Evolutionary conservation across 2,888 invertebrate genomes (phyloP).

Genomic region (Micoletzkya japonica): DNA sequence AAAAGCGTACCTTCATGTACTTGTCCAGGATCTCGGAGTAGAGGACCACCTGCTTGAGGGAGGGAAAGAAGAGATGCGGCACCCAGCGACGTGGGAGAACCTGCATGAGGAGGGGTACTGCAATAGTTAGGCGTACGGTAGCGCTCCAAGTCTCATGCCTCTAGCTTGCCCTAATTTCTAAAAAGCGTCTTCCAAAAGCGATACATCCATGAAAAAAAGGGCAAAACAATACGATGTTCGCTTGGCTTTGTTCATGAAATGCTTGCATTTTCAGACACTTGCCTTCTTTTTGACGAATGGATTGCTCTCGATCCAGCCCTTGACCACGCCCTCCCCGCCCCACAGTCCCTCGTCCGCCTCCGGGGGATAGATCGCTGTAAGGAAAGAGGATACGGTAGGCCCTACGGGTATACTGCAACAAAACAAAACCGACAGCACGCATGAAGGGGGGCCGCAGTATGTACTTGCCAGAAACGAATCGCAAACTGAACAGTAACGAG

Average conservation of each 20-base stretch:
- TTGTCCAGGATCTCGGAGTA: conserved; percentile 68
- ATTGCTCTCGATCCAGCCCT: conserved; percentile 73
- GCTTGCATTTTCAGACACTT: neutral
- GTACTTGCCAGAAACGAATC: too few relatives aligned
- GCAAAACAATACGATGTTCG: too few relatives aligned
- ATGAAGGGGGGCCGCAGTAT: too few relatives aligned
- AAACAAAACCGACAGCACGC: conserved; percentile 14
- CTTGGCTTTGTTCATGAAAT: too few relatives aligned
- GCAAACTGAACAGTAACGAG: conserved; percentile 30
- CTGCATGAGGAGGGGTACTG: neutral
- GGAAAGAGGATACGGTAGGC: too few relatives aligned
- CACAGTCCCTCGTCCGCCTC: conserved; percentile 85
- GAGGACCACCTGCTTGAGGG: conserved; percentile 78
- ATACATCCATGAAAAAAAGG: too few relatives aligned
- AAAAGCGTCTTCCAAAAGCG: too few relatives aligned
- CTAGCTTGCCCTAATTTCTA: too few relatives aligned
- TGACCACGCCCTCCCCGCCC: conserved; percentile 92
- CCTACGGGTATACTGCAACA: neutral
- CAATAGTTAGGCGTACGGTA: too few relatives aligned
- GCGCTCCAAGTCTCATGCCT: too few relatives aligned
- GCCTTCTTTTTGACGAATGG: conserved; percentile 61
- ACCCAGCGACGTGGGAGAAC: conserved; percentile 67
- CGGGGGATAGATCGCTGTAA: conserved; percentile 78
- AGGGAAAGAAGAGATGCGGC: conserved; percentile 86
- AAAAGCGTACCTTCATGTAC: conserved; percentile 42